These are phyloP conservation scores for Philereme transversata DNA, from an alignment of 2,888 invertebrate genomes.

Conservation along the genomic window DNA sequence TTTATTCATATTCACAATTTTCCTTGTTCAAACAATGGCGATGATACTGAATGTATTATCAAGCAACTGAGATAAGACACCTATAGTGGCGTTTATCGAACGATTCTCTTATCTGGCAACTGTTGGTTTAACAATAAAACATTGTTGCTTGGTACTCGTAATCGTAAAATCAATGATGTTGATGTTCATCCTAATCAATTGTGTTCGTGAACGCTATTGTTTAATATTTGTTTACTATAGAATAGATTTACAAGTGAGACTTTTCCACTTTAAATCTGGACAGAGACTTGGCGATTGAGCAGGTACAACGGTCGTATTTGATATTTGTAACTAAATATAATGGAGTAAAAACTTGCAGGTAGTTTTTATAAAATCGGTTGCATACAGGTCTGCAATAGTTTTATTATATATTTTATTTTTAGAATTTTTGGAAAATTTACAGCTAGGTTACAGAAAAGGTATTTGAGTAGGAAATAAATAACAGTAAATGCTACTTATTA, in stretches of 20 bases:
- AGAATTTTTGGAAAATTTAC: no score
- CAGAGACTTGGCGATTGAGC: no score
- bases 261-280: background rate
- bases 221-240: background rate
- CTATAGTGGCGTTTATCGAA: constrained; percentile 22
- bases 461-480: no score
- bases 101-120: constrained; percentile 26
- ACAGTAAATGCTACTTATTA: no score
- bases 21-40: constrained; percentile 22
- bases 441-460: no score
- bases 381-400: no score
- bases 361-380: no score
- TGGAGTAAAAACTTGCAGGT: no score
- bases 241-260: background rate
- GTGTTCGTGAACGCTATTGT: constrained; percentile 1
- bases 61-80: constrained; percentile 29
- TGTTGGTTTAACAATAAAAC: constrained; percentile 31
- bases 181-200: constrained; percentile 20
- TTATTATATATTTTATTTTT: no score
- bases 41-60: constrained; percentile 29
- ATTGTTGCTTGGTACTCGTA: constrained; percentile 18
- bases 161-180: constrained; percentile 22
- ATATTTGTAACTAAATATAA: no score
- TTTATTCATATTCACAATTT: constrained; percentile 22
- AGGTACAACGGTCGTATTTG: no score